Conservation (phyloP, 2,797 vertebrate species). For the Acipenser ruthenus region DNA sequence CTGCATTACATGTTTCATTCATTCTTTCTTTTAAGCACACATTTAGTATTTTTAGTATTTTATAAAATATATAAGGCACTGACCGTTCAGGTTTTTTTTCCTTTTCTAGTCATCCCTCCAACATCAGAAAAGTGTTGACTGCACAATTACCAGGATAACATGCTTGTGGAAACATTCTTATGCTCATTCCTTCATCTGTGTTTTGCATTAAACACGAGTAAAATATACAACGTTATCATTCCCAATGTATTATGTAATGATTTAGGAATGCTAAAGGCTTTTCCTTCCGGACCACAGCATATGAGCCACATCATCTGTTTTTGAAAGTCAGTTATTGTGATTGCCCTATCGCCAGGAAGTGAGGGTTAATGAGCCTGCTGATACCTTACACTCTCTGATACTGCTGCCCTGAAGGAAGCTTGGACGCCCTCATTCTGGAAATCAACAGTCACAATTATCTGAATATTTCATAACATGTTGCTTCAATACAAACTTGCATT, state of each 20-base stretch:
- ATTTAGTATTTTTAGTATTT: no score
- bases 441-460: conserved; percentile 24
- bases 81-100: no score
- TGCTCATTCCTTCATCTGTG: conserved; percentile 41
- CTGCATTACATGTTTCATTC: no score
- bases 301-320: conserved; percentile 44
- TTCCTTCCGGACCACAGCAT: conserved; percentile 46
- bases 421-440: conserved; percentile 13
- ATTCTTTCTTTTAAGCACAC: no score
- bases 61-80: no score
- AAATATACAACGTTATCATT: conserved; percentile 69
- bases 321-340: conserved; percentile 53
- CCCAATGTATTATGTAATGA: conserved; percentile 65
- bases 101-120: no score
- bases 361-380: conserved; percentile 52
- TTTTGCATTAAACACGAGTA: conserved; percentile 32
- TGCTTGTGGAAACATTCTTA: not conserved
- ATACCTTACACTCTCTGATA: conserved; percentile 63
- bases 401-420: conserved; percentile 44
- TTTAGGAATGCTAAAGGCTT: conserved; percentile 62
- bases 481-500: not conserved
- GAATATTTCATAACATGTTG: not conserved
- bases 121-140: no score
- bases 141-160: no score
- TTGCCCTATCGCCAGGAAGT: conserved; percentile 64